phyloP scores from a whole-genome alignment of 2,888 invertebrate species.

The Tachystola acroxantha region DNA sequence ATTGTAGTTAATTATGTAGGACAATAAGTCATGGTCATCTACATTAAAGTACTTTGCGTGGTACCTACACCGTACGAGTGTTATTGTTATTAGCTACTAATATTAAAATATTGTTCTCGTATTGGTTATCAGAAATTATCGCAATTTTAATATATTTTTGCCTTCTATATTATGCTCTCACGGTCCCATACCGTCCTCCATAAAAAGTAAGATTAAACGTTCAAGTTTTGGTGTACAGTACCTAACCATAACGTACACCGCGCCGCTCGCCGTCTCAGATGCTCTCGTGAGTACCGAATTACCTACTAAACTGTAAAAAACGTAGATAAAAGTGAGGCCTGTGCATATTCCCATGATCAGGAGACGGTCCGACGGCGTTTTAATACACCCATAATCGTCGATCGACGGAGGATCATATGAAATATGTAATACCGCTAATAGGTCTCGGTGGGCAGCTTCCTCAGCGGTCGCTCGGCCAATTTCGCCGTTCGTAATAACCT shows the following conservation, averaged over 20 bases:
- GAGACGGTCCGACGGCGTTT: slow-evolving; percentile 62
- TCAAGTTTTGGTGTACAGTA: slow-evolving; percentile 41
- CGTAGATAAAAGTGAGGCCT: slow-evolving; percentile 56
- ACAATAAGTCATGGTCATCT: too few species aligned
- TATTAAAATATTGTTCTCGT: too few species aligned
- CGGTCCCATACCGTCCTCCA: slow-evolving; percentile 25
- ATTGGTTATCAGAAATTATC: too few species aligned
- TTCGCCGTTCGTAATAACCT: slow-evolving; percentile 70
- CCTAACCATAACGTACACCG: slow-evolving; percentile 60
- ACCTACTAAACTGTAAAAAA: slow-evolving; percentile 71
- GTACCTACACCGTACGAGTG: too few species aligned
- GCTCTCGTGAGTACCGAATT: slow-evolving; percentile 61
- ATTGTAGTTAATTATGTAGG: too few species aligned
- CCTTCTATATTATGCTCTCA: slow-evolving; percentile 31
- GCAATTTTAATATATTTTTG: too few species aligned
- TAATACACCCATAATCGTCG: slow-evolving; percentile 72
- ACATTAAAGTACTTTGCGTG: too few species aligned
- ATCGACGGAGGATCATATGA: slow-evolving; percentile 66
- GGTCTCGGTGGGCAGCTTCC: slow-evolving; percentile 71
- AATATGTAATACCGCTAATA: slow-evolving; percentile 75
- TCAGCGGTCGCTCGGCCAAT: slow-evolving; percentile 74
- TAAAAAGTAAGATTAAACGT: slow-evolving; percentile 37
- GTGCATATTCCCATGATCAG: slow-evolving; percentile 69
- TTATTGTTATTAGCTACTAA: too few species aligned
- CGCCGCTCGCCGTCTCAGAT: slow-evolving; percentile 46